These are phyloP conservation scores for Oryctolagus cuniculus DNA, from an alignment of 2,113 vertebrate species.

Conservation along the genomic window mOryCun1.1 NC_091453.1:15865001-15865500, in stretches of 20 bases:
- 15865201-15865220: not conserved
- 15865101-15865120: not conserved
- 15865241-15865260: not conserved
- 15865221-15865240: not conserved
- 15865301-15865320: conserved; percentile 47
- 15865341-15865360: not conserved
- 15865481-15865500: conserved; percentile 52
- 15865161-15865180: not conserved
- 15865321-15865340: not conserved
- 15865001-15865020: not conserved
- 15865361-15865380: conserved; percentile 30
- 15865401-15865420: not conserved
- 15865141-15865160: conserved; percentile 31
- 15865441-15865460: not conserved
- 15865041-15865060: not conserved
- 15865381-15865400: not conserved
- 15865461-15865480: conserved; percentile 38
- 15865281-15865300: not conserved
- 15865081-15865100: not conserved
- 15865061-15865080: not conserved
- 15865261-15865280: not conserved
- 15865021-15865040: not conserved
- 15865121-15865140: not conserved
- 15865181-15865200: not conserved
- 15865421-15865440: not conserved